Conservation (phyloP, 2,797 vertebrate genomes). For the Cynodonichthys magdalenae region DNA sequence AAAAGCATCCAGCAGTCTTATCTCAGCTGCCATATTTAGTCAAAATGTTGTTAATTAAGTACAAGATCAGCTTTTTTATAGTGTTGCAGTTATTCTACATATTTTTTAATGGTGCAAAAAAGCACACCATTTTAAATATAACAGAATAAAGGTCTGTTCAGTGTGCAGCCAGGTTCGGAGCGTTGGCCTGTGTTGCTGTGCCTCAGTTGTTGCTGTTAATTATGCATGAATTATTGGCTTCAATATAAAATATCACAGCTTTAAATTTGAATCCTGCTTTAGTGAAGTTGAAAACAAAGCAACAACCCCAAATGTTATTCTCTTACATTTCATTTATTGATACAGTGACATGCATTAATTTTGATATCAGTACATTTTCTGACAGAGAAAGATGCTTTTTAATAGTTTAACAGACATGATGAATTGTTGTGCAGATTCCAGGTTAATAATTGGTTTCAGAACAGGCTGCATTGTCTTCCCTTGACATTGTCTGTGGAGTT, state of each 20-base stretch:
- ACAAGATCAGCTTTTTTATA: not conserved
- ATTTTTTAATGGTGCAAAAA: constrained; percentile 11
- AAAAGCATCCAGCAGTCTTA: constrained; percentile 10
- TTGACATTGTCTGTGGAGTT: not conserved
- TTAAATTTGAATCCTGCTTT: not conserved
- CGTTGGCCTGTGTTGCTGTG: not conserved
- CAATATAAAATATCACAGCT: constrained; percentile 5
- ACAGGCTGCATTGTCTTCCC: not conserved
- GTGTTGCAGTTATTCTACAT: constrained; percentile 13
- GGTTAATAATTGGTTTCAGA: not conserved
- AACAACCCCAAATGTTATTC: not conserved
- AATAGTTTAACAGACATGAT: constrained; percentile 2
- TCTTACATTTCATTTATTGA: not conserved
- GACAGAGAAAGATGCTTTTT: not conserved
- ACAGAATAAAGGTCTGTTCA: constrained; percentile 14
- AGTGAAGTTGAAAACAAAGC: constrained; percentile 6
- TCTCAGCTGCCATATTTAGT: constrained; percentile 4
- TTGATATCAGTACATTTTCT: constrained; percentile 11
- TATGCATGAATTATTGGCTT: constrained; percentile 6
- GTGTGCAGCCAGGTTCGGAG: not conserved
- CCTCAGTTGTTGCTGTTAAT: constrained; percentile 13
- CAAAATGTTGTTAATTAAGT: constrained; percentile 11
- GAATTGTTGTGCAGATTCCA: not conserved
- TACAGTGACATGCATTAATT: not conserved
- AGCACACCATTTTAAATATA: constrained; percentile 15